Base-by-base conservation (phyloP, 2,888 invertebrate species). In the Leptinotarsa rubiginosa region DNA sequence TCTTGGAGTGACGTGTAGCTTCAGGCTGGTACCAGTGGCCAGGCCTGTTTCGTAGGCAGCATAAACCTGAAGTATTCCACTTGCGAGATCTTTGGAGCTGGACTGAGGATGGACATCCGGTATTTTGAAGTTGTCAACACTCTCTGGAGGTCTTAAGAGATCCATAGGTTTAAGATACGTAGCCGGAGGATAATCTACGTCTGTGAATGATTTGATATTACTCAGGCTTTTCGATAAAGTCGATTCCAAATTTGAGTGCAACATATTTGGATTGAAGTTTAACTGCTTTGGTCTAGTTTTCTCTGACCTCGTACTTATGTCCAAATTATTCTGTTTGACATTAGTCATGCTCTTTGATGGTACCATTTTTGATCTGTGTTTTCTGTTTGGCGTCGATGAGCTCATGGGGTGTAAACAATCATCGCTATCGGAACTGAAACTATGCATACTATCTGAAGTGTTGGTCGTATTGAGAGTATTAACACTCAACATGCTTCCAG, bases 21-120 rank as follows among this genome's bases (percentile, higher is more conserved):
- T 97, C 50, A 99, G 92, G 82, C 97, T 97, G 0, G 97, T 97
- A 7, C 97, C 98, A 76, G 93, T 93, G 1, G 97, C 96, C 80
- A 99, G 89, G 12, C 98, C 98, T 0, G 97, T 97, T 81, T 98
- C 96, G 87, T 98, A 99, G 0, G 98, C 98, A 7, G 98, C 97
- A 85, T 95, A 98, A 10, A 99, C 97, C 90, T 98, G 92, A 50
- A 88, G 76, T 75, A 88, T 88, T 15, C 87, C 88, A 56, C 80
- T 81, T 67, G 84, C 82, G 7, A 77, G 81, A 15, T 87, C 86
- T 77, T 86, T 86, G 65, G 84, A 81, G 65, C 82, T 84, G 3
- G 83, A 81, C 41, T 79, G 75, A 10, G 75, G 77, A 18, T 80
- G 79, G 1, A 75, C 75, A 22, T 78, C 69, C 20, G 67, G 73